Evolutionary conservation across 2,888 invertebrate species (phyloP).

Genomic region (Agriopis aurantiaria): DNA sequence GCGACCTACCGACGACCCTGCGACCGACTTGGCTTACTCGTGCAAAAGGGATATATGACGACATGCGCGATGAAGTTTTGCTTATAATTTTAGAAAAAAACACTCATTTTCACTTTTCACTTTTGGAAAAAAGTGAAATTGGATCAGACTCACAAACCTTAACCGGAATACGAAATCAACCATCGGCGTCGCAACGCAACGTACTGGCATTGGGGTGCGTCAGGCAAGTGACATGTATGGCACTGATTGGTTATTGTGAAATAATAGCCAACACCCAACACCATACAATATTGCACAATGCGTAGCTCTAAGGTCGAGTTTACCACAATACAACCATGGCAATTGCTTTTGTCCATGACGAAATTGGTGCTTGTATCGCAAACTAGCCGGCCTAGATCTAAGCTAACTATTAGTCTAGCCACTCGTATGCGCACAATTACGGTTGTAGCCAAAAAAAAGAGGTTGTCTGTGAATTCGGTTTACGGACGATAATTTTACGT

Average conservation of each 20-base stretch:
- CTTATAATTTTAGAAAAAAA: background rate
- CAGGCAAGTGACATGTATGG: slow-evolving; percentile 76
- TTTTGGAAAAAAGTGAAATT: background rate
- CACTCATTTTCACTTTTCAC: too few species aligned
- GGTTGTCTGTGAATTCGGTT: too few species aligned
- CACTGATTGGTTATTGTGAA: slow-evolving; percentile 83
- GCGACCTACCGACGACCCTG: too few species aligned
- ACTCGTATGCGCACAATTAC: too few species aligned
- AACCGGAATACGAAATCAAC: slow-evolving; percentile 46
- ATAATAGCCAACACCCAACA: slow-evolving; percentile 67
- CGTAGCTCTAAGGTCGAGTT: slow-evolving; percentile 47
- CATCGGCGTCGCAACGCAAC: slow-evolving; percentile 50
- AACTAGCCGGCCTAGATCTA: background rate
- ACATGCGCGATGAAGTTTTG: too few species aligned
- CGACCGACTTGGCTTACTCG: too few species aligned
- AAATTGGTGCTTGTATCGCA: background rate
- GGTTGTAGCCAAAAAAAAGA: too few species aligned
- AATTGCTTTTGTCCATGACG: slow-evolving; percentile 10
- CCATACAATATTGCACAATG: slow-evolving; percentile 56
- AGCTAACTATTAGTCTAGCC: background rate
- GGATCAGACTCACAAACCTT: slow-evolving; percentile 46
- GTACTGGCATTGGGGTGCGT: slow-evolving; percentile 70
- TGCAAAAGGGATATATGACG: too few species aligned
- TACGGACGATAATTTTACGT: too few species aligned
- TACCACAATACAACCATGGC: slow-evolving; percentile 27